Evolutionary conservation across 2,797 vertebrate genomes (phyloP).

Genomic region (Cichlasoma orientale): DNA sequence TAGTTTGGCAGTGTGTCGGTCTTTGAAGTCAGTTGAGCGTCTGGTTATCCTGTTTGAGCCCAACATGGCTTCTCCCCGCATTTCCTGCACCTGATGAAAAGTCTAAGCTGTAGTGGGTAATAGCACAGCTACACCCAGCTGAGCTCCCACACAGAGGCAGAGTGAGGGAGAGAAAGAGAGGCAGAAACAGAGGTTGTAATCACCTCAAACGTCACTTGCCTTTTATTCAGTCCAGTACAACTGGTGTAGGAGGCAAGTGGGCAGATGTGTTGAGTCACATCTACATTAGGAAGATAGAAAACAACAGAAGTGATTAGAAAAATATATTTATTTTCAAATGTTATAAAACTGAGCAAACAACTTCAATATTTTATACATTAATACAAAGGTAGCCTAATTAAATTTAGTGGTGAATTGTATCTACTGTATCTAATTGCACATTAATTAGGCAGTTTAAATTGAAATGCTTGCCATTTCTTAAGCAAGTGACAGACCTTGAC

Average conservation of each 20-base stretch:
- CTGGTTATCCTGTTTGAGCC: slow-evolving; percentile 41
- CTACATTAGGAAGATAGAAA: slow-evolving; percentile 1
- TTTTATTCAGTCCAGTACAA: slow-evolving; percentile 21
- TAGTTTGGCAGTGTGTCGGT: slow-evolving; percentile 25
- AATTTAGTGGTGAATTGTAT: neutral
- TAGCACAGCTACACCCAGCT: slow-evolving; percentile 32
- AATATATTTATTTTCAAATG: neutral
- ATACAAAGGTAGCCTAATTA: neutral
- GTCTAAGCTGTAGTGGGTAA: slow-evolving; percentile 25
- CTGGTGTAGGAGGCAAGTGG: slow-evolving; percentile 39
- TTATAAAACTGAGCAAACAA: neutral
- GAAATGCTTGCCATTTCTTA: neutral
- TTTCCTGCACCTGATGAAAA: slow-evolving; percentile 61
- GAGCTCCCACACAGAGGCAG: slow-evolving; percentile 26
- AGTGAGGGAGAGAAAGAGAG: neutral
- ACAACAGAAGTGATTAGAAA: neutral
- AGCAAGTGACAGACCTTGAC: neutral
- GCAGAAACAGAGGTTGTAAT: slow-evolving; percentile 44
- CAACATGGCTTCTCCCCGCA: slow-evolving; percentile 42
- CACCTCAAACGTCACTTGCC: slow-evolving; percentile 27
- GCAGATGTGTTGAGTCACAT: slow-evolving; percentile 27
- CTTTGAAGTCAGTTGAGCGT: slow-evolving; percentile 56
- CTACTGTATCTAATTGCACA: neutral
- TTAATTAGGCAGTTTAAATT: neutral
- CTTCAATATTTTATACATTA: neutral